Evolutionary conservation across 2,797 vertebrate genomes (phyloP), one percentile per base, ranked within the genome.

Genomic region (Tenualosa ilisha): DNA sequence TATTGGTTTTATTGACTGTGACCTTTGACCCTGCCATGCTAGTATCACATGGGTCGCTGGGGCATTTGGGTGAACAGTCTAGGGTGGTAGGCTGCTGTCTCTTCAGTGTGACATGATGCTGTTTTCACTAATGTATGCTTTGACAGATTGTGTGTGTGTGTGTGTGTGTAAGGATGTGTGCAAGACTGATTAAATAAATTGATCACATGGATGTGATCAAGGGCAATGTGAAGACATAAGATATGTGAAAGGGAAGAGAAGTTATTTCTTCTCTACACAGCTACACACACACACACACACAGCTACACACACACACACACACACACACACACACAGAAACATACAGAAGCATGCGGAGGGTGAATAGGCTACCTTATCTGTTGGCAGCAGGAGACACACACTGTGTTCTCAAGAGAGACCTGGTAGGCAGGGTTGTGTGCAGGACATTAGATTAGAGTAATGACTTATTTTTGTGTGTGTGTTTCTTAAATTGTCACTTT

Each of bases 401-500:
- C 15, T 75, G 68, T 37, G 13, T 75, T 31, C 65, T 31, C 13
- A 26, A 75, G 31, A 40, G 68, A 37, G 31, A 75, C 12, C 68
- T 43, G 31, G 31, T 31, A 40, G 37, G 13, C 5, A 31, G 31
- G 12, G 26, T 37, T 72, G 65, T 72, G 26, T 24, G 11, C 26
- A 37, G 26, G 65, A 15, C 68, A 40, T 37, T 75, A 75, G 68
- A 75, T 75, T 75, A 40, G 31, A 75, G 68, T 75, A 75, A 75
- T 40, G 37, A 43, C 68, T 75, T 75, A 7, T 12, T 40, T 72
- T 13, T 65, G 7, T 43, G 68, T 75, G 40, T 75, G 31, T 75
- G 68, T 20, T 40, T 6, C 26, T 40, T 6, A 65, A 9, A 65
- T 31, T 72, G 12, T 68, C n/a, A 31, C 9, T 68, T 9, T 68